phyloP scores from a whole-genome alignment of 1,140 invertebrate species.

The Microplitis mediator region DNA sequence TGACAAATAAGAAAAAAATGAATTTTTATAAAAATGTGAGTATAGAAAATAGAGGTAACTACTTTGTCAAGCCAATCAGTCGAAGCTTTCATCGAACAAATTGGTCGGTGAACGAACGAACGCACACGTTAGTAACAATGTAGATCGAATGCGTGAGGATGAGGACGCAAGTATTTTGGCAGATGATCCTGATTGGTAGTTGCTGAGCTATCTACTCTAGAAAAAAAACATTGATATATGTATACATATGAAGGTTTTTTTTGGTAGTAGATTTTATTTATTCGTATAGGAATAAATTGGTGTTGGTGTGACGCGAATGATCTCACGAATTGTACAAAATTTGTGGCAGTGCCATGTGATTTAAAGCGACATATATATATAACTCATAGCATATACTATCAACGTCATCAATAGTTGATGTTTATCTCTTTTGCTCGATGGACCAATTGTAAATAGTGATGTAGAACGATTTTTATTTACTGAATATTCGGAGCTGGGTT shows the following conservation, averaged over 20 bases:
- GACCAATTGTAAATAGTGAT: constrained; percentile 25
- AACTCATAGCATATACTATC: not conserved
- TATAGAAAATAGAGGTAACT: constrained; percentile 53
- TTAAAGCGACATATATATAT: not conserved
- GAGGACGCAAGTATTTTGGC: constrained; percentile 43
- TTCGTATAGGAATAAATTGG: constrained; percentile 22
- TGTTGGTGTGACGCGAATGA: constrained; percentile 30
- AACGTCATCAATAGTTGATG: not conserved
- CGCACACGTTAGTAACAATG: not conserved
- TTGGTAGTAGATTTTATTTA: not conserved
- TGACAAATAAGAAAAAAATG: not conserved
- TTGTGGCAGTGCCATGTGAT: constrained; percentile 20
- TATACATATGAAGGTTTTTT: not conserved
- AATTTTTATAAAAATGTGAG: not conserved
- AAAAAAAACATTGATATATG: constrained; percentile 35
- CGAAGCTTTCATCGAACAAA: constrained; percentile 61
- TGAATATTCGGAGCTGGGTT: constrained; percentile 43
- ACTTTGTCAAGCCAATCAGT: constrained; percentile 58
- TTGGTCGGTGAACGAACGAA: constrained; percentile 54
- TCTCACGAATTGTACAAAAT: constrained; percentile 39
- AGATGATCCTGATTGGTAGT: constrained; percentile 63
- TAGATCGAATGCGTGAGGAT: constrained; percentile 23
- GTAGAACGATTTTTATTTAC: constrained; percentile 48
- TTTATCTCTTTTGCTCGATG: not conserved
- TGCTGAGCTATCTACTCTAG: constrained; percentile 54